Base-by-base conservation (phyloP, 1,140 invertebrate species). In the Acromyrmex charruanus region DNA sequence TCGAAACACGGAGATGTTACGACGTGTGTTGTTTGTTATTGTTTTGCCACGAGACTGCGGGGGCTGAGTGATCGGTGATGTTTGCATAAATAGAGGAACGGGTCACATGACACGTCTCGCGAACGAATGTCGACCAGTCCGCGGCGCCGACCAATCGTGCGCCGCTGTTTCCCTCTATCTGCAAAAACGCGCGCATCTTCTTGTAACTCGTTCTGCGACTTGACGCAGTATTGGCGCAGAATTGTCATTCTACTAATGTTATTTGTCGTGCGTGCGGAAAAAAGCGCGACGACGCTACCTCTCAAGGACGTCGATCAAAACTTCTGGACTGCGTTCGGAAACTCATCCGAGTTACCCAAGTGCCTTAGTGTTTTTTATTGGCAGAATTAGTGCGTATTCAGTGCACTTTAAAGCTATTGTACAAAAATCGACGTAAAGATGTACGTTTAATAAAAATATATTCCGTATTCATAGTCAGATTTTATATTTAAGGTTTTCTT, bases 51-150 rank as follows among this genome's bases (percentile, higher is more conserved):
- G 91, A 92, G 92, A 93, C 91, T 81, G 72, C 81, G 88, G 87
- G 66, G 89, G 25, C 91, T 87, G 91, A 92, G 90, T 91, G 65
- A 93, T 90, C 88, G 87, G 77, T 87, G 82, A 87, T 88, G 88
- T 92, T 90, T 92, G 86, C 89, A 92, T 91, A 87, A 91, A 93
- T 87, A 90, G 77, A 79, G 74, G 86, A 89, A 93, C 91, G 90
- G 91, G 91, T 94, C 93, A 94, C 93, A 92, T 93, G 93, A 93
- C 89, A 90, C 80, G 18, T 63, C 65, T 81, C 80, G 55, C 69
- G 69, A 84, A 84, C 72, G 59, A 75, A 84, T 39, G 28, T 49
- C 77, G 77, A 53, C 63, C 77, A 68, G 63, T 68, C n/a, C 31
- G 31, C 3, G 10, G 28, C 49, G 44, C 28, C 14, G 28, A 14